Evolutionary conservation across 2,113 vertebrate species (phyloP).

Genomic region (Brachionichthys hirsutus): DNA sequence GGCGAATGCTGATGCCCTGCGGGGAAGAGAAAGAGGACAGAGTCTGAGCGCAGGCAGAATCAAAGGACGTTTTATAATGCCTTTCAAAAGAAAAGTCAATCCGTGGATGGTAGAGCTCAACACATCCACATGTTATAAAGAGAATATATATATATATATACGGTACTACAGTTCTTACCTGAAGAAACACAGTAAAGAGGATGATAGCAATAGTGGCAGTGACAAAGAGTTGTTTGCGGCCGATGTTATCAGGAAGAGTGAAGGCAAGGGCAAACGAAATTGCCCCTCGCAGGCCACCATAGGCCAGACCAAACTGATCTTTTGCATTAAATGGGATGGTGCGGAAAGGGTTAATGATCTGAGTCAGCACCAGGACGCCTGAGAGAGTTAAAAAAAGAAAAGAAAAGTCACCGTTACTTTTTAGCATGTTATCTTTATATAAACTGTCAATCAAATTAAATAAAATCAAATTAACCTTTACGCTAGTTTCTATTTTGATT

Average conservation of each 20-base stretch:
- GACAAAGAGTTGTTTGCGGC: slow-evolving; percentile 88
- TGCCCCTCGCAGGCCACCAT: slow-evolving; percentile 93
- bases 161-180: slow-evolving; percentile 75
- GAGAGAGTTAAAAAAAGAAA: slow-evolving; percentile 8
- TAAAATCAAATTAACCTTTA: background rate
- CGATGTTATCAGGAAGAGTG: slow-evolving; percentile 87
- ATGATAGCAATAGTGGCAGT: slow-evolving; percentile 92
- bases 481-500: no score
- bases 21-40: slow-evolving; percentile 3
- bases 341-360: slow-evolving; percentile 95
- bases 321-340: slow-evolving; percentile 93
- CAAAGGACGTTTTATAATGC: no score
- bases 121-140: no score
- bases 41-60: no score
- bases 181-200: slow-evolving; percentile 95
- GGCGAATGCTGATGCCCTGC: slow-evolving; percentile 95
- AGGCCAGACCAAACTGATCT: slow-evolving; percentile 96
- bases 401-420: background rate
- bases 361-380: slow-evolving; percentile 93
- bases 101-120: no score
- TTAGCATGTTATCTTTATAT: background rate
- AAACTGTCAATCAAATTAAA: background rate
- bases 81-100: no score
- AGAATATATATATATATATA: no score
- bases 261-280: slow-evolving; percentile 94